phyloP scores from a whole-genome alignment of 1,140 invertebrate genomes.

The Hyles euphorbiae region DNA sequence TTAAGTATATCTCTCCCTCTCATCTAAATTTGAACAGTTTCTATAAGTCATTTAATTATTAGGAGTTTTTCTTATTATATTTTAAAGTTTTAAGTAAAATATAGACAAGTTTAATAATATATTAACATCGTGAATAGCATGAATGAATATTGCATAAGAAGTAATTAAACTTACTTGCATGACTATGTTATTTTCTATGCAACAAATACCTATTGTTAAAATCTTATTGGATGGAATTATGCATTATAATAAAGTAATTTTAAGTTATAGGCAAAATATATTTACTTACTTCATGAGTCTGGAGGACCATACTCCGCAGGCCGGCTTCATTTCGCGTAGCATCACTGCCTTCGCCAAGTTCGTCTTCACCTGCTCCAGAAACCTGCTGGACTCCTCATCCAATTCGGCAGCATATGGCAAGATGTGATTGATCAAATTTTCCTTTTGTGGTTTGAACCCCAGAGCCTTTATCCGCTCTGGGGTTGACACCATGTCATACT shows the following conservation, averaged over 20 bases:
- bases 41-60: too few relatives aligned
- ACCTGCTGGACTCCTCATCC: constrained; percentile 78
- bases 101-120: too few relatives aligned
- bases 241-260: too few relatives aligned
- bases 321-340: constrained; percentile 81
- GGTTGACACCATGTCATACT: constrained; percentile 47
- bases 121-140: too few relatives aligned
- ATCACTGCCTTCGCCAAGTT: constrained; percentile 82
- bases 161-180: too few relatives aligned
- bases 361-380: constrained; percentile 81
- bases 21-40: too few relatives aligned
- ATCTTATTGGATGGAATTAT: too few relatives aligned
- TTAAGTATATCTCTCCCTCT: too few relatives aligned
- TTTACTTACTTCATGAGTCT: constrained; percentile 79
- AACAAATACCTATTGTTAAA: background rate
- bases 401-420: constrained; percentile 81
- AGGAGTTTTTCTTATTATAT: too few relatives aligned
- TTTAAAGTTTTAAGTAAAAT: too few relatives aligned
- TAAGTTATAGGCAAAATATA: background rate
- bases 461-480: constrained; percentile 46
- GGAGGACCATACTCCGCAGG: constrained; percentile 78
- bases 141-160: too few relatives aligned
- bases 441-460: constrained; percentile 78
- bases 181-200: background rate
- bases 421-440: constrained; percentile 80